These are phyloP conservation scores for Palythoa grandiflora DNA, from an alignment of 92 coral and sea anemone species.

Conservation along the genomic window DNA sequence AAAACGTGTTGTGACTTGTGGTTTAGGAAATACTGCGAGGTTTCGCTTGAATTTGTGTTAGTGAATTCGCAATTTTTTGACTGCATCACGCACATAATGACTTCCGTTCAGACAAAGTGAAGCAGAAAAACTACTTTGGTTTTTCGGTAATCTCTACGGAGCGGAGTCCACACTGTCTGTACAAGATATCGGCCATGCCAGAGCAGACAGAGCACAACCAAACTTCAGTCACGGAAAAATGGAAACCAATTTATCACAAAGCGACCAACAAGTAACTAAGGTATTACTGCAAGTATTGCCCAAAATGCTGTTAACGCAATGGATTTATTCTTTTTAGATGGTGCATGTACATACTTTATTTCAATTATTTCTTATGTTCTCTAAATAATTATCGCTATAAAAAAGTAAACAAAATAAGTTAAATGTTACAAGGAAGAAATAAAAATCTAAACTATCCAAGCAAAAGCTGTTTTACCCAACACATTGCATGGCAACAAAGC, in stretches of 20 bases:
- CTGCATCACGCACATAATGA: background rate
- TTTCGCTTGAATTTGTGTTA: background rate
- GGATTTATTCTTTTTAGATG: background rate
- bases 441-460: too few relatives aligned
- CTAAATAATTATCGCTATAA: background rate
- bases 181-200: constrained; percentile 28
- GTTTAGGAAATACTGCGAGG: background rate
- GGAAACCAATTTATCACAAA: constrained; percentile 19
- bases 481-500: too few relatives aligned
- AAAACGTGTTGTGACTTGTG: constrained; percentile 42
- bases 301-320: background rate
- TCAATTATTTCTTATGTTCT: background rate
- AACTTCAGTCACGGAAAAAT: background rate
- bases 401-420: too few relatives aligned
- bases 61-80: background rate
- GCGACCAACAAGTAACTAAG: constrained; percentile 3
- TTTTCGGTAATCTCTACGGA: background rate
- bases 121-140: background rate
- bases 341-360: background rate
- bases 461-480: too few relatives aligned
- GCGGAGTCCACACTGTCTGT: background rate
- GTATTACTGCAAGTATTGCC: background rate
- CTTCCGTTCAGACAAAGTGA: background rate
- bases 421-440: too few relatives aligned
- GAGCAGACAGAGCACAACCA: constrained; percentile 1